Base-by-base conservation (phyloP, 1,140 invertebrate genomes). In the Panulirus ornatus region DNA sequence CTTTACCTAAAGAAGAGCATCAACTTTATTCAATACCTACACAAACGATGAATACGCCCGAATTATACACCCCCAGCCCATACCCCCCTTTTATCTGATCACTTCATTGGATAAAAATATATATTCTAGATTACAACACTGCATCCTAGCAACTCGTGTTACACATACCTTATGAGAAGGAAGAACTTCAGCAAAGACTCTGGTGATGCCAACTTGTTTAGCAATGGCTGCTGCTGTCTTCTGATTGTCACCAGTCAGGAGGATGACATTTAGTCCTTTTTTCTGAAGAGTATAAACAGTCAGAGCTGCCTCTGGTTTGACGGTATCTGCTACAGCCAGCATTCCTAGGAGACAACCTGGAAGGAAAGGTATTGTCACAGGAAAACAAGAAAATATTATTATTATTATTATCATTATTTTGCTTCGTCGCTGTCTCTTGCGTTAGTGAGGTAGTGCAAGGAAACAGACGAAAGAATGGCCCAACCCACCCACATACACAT, bases 1-100 rank as follows among this genome's bases (percentile, higher is more conserved):
- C 92, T 94, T 93, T 95, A 86, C 51, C 70, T 66, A 47, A 19
- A 84, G 66, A 84, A 3, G 8, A 19, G 38, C 40, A 38, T 8
- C 6, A 44, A 93, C 93, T 8, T 44, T 93, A 42, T 6, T 44
- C 36, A 3, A 27, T 76, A 42, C 11, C 27, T 11, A 42, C 2
- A 94, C 98, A 97, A 94, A 98, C 96, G 95, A 99, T 99, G 8
- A 99, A 95, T 76, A 99, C 99, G 73, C n/a, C n/a, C n/a, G n/a
- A n/a, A n/a, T n/a, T n/a, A n/a, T n/a, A 99, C 97, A 94, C 99
- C 98, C 0, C 99, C 99, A 19, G 99, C 98, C 95, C 99, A 99
- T 0, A 99, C 98, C n/a, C n/a, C n/a, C n/a, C n/a, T n/a, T n/a
- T n/a, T n/a, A n/a, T n/a, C n/a, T n/a, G n/a, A n/a, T n/a, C n/a